phyloP scores from a whole-genome alignment of 2,797 vertebrate genomes.

The Smutsia temminckii region DNA sequence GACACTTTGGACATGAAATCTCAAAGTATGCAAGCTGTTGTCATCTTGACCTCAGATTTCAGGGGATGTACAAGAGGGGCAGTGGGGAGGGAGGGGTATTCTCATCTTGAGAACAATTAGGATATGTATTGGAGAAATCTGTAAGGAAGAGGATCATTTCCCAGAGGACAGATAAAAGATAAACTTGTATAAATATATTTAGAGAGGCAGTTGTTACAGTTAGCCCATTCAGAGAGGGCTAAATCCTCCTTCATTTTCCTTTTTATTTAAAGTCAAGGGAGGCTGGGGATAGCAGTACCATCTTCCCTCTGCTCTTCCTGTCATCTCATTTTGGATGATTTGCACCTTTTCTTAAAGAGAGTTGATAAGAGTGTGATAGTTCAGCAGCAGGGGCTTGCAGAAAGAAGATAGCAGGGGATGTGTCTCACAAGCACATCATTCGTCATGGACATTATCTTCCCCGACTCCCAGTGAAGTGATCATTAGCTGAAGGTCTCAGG shows the following conservation, averaged over 20 bases:
- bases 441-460: background rate
- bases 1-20: background rate
- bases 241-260: background rate
- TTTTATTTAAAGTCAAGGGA: background rate
- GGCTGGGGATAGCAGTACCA: background rate
- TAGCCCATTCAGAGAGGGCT: background rate
- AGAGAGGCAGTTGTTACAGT: background rate
- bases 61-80: background rate
- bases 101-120: background rate
- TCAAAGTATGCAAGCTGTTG: background rate
- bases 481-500: background rate
- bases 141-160: background rate
- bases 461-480: background rate
- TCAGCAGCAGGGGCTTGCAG: background rate
- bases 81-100: background rate
- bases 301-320: background rate
- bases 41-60: slow-evolving; percentile 13
- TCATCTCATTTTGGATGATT: background rate
- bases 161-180: background rate
- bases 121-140: background rate
- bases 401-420: background rate
- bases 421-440: background rate
- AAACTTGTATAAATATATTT: background rate
- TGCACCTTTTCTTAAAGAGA: background rate
- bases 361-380: background rate